phyloP scores from a whole-genome alignment of 2,113 vertebrate genomes.

The Varanus salvator region DNA sequence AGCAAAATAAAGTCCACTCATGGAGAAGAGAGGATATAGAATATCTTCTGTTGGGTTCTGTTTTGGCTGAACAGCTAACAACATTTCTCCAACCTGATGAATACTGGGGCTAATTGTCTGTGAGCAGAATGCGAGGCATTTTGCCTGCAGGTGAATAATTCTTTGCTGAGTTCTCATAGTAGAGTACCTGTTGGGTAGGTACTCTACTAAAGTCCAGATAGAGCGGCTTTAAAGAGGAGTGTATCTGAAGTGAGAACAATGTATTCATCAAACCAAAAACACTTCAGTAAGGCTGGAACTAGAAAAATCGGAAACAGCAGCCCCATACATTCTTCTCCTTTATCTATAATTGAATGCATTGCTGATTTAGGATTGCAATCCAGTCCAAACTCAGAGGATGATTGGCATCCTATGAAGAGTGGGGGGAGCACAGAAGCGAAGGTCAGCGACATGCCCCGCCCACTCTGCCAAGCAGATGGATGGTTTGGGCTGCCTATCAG shows the following conservation, averaged over 20 bases:
- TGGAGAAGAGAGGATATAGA: constrained; percentile 55
- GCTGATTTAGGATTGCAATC: too few relatives aligned
- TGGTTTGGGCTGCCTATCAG: too few relatives aligned
- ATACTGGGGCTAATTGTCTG: constrained; percentile 54
- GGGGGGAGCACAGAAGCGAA: too few relatives aligned
- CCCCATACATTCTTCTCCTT: neutral
- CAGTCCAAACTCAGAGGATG: too few relatives aligned
- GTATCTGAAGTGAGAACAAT: neutral
- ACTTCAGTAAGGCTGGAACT: neutral
- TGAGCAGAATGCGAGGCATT: constrained; percentile 56
- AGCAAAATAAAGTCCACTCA: constrained; percentile 64
- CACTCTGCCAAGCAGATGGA: too few relatives aligned
- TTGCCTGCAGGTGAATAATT: constrained; percentile 61
- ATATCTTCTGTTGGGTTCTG: constrained; percentile 40
- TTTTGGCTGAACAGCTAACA: constrained; percentile 53
- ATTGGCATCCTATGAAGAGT: too few relatives aligned
- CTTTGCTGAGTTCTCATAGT: constrained; percentile 52
- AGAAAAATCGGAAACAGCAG: neutral
- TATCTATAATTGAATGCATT: neutral
- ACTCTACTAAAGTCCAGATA: constrained; percentile 51
- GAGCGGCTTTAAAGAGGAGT: constrained; percentile 39
- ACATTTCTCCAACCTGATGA: constrained; percentile 59
- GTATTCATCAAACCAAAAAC: neutral
- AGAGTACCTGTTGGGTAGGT: constrained; percentile 34
- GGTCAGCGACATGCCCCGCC: too few relatives aligned